Evolutionary conservation across 2,888 invertebrate genomes (phyloP).

Genomic region (Eurois occulta): DNA sequence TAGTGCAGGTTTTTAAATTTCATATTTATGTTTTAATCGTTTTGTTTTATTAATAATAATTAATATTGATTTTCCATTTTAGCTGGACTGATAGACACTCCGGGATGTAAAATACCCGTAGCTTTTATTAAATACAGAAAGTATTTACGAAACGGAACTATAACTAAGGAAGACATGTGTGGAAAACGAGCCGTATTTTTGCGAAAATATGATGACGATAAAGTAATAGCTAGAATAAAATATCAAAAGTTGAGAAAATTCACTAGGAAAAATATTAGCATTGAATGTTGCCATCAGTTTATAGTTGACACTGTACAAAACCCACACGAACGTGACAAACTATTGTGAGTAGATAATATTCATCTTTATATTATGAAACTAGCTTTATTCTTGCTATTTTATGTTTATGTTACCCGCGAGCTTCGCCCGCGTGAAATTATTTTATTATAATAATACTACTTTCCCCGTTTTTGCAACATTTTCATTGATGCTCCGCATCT

Average conservation of each 20-base stretch:
- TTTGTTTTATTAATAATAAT: constrained; percentile 1
- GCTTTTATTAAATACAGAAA: constrained; percentile 73
- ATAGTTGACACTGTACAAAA: constrained; percentile 62
- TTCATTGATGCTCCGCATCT: background rate
- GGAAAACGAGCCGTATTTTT: constrained; percentile 81
- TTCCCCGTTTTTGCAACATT: too few species aligned
- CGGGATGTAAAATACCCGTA: constrained; percentile 83
- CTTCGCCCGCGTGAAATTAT: background rate
- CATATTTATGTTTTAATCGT: background rate
- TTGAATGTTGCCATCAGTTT: constrained; percentile 82
- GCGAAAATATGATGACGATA: constrained; percentile 72
- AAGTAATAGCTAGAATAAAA: constrained; percentile 77
- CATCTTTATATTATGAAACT: background rate
- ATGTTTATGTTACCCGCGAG: too few species aligned
- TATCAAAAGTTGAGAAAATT: constrained; percentile 72
- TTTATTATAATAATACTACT: too few species aligned
- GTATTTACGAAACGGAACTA: constrained; percentile 55
- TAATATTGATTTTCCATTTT: constrained; percentile 59
- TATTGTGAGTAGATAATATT: constrained; percentile 39
- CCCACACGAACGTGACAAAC: constrained; percentile 51
- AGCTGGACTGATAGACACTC: constrained; percentile 78
- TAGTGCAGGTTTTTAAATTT: too few species aligned
- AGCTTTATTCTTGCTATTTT: too few species aligned
- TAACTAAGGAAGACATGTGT: constrained; percentile 69
- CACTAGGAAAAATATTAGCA: constrained; percentile 70